phyloP scores from a whole-genome alignment of 1,140 invertebrate genomes.

The Drosophila saltans region DNA sequence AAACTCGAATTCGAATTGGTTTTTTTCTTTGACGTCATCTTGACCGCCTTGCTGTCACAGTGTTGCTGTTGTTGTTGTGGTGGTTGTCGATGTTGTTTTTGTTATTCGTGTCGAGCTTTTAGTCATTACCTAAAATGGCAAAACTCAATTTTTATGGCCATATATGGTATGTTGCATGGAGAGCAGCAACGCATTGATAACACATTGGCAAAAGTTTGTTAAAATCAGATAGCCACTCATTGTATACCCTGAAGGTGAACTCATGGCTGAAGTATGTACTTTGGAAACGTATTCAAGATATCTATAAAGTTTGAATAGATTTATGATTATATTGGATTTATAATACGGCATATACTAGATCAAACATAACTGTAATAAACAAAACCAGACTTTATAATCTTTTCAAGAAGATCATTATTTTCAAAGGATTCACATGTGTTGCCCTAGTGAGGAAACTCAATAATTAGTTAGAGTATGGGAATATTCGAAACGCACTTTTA shows the following conservation, averaged over 20 bases:
- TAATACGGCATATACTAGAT: too few relatives aligned
- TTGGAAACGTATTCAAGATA: too few relatives aligned
- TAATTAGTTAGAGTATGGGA: not conserved
- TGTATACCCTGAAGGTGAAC: not conserved
- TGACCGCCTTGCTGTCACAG: slow-evolving; percentile 48
- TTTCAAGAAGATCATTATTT: not conserved
- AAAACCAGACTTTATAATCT: too few relatives aligned
- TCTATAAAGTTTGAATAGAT: too few relatives aligned
- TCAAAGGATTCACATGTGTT: not conserved
- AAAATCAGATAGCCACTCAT: not conserved
- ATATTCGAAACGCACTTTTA: not conserved
- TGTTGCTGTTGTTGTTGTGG: slow-evolving; percentile 28
- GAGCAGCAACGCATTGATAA: slow-evolving; percentile 9
- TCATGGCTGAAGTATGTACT: too few relatives aligned
- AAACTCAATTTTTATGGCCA: slow-evolving; percentile 65
- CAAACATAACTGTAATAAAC: too few relatives aligned
- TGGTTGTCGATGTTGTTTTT: not conserved
- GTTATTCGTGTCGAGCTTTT: slow-evolving; percentile 17
- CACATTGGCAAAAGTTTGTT: not conserved
- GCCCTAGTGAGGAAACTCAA: not conserved
- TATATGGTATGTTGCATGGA: slow-evolving; percentile 44
- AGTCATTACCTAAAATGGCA: slow-evolving; percentile 69
- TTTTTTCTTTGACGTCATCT: slow-evolving; percentile 45
- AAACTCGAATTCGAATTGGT: slow-evolving; percentile 11
- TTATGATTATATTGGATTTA: too few relatives aligned